Evolutionary conservation across 2,888 invertebrate species (phyloP).

Genomic region (Sialis fuliginosa): DNA sequence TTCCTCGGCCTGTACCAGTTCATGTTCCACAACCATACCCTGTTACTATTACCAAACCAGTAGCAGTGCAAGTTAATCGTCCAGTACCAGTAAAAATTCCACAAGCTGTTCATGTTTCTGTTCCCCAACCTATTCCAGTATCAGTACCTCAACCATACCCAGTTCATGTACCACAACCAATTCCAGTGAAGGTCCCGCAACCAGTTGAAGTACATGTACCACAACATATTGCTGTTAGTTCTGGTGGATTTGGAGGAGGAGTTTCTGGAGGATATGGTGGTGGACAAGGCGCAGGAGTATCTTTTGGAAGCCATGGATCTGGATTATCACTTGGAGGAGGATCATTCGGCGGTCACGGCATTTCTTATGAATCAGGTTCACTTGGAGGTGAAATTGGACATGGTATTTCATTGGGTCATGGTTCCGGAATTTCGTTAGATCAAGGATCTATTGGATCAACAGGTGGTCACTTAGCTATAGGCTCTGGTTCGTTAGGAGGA

Average conservation of each 20-base stretch:
- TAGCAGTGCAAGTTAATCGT: slow-evolving; percentile 21
- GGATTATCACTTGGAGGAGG: slow-evolving; percentile 1
- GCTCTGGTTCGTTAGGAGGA: neutral
- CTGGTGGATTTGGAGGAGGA: slow-evolving; percentile 3
- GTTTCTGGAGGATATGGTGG: neutral
- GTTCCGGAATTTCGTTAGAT: neutral
- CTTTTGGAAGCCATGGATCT: slow-evolving; percentile 1
- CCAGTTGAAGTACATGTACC: slow-evolving; percentile 26
- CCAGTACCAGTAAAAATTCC: slow-evolving; percentile 18
- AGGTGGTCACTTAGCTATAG: neutral
- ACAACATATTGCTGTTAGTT: slow-evolving; percentile 4
- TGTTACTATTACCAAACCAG: slow-evolving; percentile 22
- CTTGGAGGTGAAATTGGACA: neutral
- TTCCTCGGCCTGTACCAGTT: slow-evolving; percentile 30
- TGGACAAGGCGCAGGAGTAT: neutral
- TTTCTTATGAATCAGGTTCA: neutral
- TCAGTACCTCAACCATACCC: slow-evolving; percentile 24
- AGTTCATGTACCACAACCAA: slow-evolving; percentile 27
- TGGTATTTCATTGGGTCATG: neutral
- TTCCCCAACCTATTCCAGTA: slow-evolving; percentile 30
- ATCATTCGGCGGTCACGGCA: neutral
- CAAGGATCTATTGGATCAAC: neutral
- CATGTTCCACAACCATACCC: slow-evolving; percentile 23
- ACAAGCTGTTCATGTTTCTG: slow-evolving; percentile 22
- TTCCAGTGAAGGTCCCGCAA: slow-evolving; percentile 34